Evolutionary conservation across 2,888 invertebrate species (phyloP), one percentile per base, ranked within the genome.

Genomic region (Eristalis pertinax): DNA sequence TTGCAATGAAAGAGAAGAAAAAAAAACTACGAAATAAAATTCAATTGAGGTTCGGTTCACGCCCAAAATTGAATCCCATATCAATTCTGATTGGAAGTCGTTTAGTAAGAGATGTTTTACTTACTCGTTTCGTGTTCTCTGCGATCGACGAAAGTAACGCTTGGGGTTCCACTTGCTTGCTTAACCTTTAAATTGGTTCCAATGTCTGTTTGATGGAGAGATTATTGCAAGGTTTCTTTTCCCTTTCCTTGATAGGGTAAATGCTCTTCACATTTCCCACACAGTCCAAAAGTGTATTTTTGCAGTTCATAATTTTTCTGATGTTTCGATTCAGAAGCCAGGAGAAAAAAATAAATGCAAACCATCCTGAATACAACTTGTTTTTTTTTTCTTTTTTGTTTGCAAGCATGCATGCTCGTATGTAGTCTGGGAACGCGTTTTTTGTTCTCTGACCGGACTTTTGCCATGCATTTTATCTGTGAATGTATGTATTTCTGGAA

Each of bases 191-290:
- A 62, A 29, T 74, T 60, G 72, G 62, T 56, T 79, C 63, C 69
- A 74, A 77, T 68, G 22, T 69, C 63, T 74, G 69, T 35, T 29
- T 73, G 41, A 32, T 4, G 62, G 72, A 50, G 72, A 73, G 29
- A 50, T 76, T 26, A 69, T 77, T 70, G 78, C 74, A 65, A 70
- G 70, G 74, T 67, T 86, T 78, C 69, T 65, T 78, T 78, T 74
- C 29, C 74, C 26, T 74, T 77, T 73, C 73, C 65, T 43, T 56
- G 64, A 70, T 75, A 72, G 86, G 65, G 74, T 86, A 75, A n/a
- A 69, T 62, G 29, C 26, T 26, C 73, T 58, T 7, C 15, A 11
- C 15, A 70, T 4, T 63, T 4, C 43, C 29, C 15, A 13, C 0
- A 22, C 22, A 41, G 50, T n/a, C 19, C 19, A 8, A 19, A 4